These are phyloP conservation scores for Anseranas semipalmata DNA, from an alignment of 2,113 vertebrate genomes.

Conservation along the genomic window DNA sequence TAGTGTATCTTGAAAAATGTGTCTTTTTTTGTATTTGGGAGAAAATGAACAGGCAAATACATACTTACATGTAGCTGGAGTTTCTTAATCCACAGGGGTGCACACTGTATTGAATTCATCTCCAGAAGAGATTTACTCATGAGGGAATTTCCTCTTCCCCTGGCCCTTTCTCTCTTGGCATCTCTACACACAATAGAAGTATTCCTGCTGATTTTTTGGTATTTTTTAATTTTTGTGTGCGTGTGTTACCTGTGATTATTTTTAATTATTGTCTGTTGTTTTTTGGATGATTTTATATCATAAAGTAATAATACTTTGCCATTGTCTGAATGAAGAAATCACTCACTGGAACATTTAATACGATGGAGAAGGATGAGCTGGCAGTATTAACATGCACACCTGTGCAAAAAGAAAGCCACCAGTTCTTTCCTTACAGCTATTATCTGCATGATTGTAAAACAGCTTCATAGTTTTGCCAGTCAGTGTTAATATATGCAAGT, in stretches of 20 bases:
- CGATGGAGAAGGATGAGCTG: background rate
- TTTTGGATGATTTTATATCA: background rate
- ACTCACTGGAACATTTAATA: background rate
- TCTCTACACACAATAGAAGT: background rate
- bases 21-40: background rate
- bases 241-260: background rate
- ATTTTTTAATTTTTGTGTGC: background rate
- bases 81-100: background rate
- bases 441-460: background rate
- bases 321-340: background rate
- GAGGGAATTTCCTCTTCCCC: background rate
- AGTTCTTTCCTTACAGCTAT: background rate
- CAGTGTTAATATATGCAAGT: background rate
- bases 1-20: background rate
- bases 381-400: background rate
- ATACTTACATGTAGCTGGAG: background rate
- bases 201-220: background rate
- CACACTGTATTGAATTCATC: background rate
- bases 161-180: background rate
- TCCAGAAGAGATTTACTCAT: background rate
- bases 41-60: background rate
- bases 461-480: background rate
- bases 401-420: background rate
- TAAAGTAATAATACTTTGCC: background rate
- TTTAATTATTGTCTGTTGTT: background rate